A percentile compares a stretch with the other conserved stretches of the same genome.
Conservation (phyloP, 2,888 invertebrate genomes). For the Blera fallax region DNA sequence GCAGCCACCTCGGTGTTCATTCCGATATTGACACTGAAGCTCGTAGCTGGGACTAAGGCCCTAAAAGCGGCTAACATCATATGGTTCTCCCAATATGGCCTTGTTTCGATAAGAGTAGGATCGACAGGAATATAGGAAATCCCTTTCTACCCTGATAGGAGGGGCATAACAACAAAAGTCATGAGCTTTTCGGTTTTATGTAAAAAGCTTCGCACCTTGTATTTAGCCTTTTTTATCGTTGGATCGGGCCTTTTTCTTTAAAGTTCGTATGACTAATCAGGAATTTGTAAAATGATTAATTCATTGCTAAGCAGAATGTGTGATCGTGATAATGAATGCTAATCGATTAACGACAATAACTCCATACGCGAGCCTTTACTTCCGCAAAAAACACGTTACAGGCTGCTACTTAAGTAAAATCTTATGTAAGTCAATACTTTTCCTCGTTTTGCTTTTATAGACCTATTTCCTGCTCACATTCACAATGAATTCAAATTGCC, state of each 20-base stretch:
- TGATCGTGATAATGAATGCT: not conserved
- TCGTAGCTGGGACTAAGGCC: too few species aligned
- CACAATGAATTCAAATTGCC: not conserved
- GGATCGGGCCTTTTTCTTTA: not conserved
- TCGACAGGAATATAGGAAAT: too few species aligned
- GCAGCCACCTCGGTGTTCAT: too few species aligned
- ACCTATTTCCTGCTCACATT: not conserved
- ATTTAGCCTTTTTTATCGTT: too few species aligned
- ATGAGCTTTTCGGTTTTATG: too few species aligned
- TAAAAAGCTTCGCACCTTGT: too few species aligned
- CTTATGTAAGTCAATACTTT: not conserved
- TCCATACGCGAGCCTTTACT: not conserved
- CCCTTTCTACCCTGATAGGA: too few species aligned
- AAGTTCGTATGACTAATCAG: not conserved
- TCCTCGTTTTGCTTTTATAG: not conserved
- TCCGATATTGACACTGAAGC: too few species aligned
- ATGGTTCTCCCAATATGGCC: too few species aligned
- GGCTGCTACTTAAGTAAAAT: not conserved
- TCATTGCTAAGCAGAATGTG: not conserved
- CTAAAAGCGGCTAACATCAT: too few species aligned
- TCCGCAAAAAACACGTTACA: not conserved
- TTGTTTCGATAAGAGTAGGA: too few species aligned
- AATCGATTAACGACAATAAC: not conserved
- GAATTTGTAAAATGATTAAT: not conserved
- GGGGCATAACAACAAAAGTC: too few species aligned